Evolutionary conservation across 2,888 invertebrate species (phyloP).

Genomic region (Synanthedon andrenaeformis): DNA sequence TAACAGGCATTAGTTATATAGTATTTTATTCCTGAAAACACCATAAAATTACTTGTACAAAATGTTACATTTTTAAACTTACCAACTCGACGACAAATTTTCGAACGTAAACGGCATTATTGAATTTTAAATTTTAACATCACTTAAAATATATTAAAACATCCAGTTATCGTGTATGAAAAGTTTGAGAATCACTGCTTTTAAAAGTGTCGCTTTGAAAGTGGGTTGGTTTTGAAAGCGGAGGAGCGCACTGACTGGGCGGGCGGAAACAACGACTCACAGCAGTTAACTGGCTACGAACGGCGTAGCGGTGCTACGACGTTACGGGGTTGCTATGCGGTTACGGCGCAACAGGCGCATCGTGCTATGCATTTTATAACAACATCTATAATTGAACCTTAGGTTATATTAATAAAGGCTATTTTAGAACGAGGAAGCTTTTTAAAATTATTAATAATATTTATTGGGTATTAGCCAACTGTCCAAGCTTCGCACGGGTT

Average conservation of each 20-base stretch:
- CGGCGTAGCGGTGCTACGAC: slow-evolving; percentile 13
- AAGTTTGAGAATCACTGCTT: not conserved
- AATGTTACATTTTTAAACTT: not conserved
- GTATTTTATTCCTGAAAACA: too few species aligned
- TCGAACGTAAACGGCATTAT: not conserved
- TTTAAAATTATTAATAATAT: too few species aligned
- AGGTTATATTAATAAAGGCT: too few species aligned
- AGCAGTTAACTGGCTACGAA: slow-evolving; percentile 55
- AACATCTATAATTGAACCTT: not conserved
- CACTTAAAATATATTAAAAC: not conserved
- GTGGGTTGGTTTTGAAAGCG: slow-evolving; percentile 31
- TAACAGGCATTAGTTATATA: too few species aligned
- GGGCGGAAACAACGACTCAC: slow-evolving; percentile 48
- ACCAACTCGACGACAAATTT: not conserved
- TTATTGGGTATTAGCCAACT: not conserved
- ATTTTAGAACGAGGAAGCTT: too few species aligned
- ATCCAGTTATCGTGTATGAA: not conserved
- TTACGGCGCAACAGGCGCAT: slow-evolving; percentile 49
- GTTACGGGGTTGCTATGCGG: slow-evolving; percentile 14
- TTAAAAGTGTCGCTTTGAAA: slow-evolving; percentile 20
- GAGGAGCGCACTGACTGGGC: slow-evolving; percentile 24
- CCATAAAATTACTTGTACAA: too few species aligned
- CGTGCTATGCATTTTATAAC: not conserved
- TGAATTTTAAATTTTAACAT: not conserved
- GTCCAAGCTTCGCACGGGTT: not conserved